Percentiles rank a stretch among this genome's conserved stretches.
Conservation (phyloP, 2,888 invertebrate species). For the Epistrophe eligans region DNA sequence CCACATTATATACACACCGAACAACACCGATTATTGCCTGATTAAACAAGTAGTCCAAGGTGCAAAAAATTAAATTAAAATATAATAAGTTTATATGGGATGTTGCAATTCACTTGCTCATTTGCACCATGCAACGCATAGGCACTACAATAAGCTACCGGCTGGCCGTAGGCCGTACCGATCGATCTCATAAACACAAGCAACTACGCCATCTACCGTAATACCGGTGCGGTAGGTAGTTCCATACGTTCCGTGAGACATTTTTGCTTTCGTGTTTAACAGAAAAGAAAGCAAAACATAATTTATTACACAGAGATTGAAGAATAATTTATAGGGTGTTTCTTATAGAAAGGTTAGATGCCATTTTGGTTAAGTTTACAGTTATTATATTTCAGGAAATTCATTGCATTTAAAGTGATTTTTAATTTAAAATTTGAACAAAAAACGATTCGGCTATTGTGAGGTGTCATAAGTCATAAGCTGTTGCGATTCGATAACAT, state of each 20-base stretch:
- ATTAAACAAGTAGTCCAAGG: conserved; percentile 73
- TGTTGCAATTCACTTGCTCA: conserved; percentile 56
- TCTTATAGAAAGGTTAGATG: background rate
- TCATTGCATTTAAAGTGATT: no score
- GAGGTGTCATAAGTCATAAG: no score
- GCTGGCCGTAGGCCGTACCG: background rate
- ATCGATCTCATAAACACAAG: background rate
- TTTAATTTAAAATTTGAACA: no score
- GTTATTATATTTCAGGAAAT: no score
- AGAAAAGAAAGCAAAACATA: conserved; percentile 39
- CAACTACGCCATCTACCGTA: conserved; percentile 28
- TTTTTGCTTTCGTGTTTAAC: conserved; percentile 31
- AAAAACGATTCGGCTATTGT: no score
- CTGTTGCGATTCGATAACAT: no score
- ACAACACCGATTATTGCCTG: conserved; percentile 45
- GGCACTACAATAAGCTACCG: background rate
- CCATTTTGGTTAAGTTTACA: no score
- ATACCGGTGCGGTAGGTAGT: conserved; percentile 26
- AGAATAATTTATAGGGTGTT: background rate
- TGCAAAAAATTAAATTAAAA: conserved; percentile 66
- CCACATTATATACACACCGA: conserved; percentile 1
- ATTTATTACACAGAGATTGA: background rate
- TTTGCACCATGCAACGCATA: conserved; percentile 41
- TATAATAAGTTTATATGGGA: conserved; percentile 55
- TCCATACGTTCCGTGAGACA: conserved; percentile 30